A percentile compares a stretch with the other conserved stretches of the same genome.
Conservation (phyloP, 1,140 invertebrate species). For the Lordiphosa stackelbergi region DNA sequence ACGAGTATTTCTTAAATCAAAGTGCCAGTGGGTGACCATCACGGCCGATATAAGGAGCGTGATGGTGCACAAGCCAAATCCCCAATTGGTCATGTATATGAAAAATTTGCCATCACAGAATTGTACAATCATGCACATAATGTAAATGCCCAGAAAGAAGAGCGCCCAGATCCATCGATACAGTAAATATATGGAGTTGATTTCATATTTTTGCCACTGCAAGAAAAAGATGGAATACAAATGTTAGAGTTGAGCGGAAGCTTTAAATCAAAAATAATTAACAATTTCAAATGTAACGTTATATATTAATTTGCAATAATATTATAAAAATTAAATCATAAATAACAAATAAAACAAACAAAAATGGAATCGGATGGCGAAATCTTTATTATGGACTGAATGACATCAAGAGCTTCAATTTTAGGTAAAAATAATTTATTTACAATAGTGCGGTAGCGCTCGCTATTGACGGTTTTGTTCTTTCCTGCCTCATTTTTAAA, state of each 20-base stretch:
- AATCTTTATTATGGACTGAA: too few relatives aligned
- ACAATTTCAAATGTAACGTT: too few relatives aligned
- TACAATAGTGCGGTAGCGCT: too few relatives aligned
- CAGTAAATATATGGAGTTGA: conserved; percentile 78
- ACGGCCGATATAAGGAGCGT: conserved; percentile 62
- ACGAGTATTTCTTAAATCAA: conserved; percentile 40
- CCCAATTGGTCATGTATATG: conserved; percentile 89
- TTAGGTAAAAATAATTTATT: too few relatives aligned
- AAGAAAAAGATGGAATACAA: conserved; percentile 29
- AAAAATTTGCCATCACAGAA: conserved; percentile 76
- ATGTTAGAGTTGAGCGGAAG: not conserved
- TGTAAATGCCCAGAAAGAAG: conserved; percentile 78
- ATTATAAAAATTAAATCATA: too few relatives aligned
- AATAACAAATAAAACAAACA: too few relatives aligned
- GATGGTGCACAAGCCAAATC: conserved; percentile 79
- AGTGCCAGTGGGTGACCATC: conserved; percentile 69
- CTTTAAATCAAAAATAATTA: too few relatives aligned
- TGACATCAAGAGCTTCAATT: too few relatives aligned
- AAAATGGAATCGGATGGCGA: too few relatives aligned
- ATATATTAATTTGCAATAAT: too few relatives aligned
- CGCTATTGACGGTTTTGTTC: too few relatives aligned
- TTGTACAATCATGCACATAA: conserved; percentile 78
- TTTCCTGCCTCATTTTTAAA: too few relatives aligned
- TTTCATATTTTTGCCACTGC: conserved; percentile 78
- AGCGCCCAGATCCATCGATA: conserved; percentile 80